A percentile compares a stretch with the other conserved stretches of the same genome.
These are phyloP conservation scores for Papilio polyxenes DNA, from an alignment of 1,140 invertebrate species.

Conservation along the genomic window DNA sequence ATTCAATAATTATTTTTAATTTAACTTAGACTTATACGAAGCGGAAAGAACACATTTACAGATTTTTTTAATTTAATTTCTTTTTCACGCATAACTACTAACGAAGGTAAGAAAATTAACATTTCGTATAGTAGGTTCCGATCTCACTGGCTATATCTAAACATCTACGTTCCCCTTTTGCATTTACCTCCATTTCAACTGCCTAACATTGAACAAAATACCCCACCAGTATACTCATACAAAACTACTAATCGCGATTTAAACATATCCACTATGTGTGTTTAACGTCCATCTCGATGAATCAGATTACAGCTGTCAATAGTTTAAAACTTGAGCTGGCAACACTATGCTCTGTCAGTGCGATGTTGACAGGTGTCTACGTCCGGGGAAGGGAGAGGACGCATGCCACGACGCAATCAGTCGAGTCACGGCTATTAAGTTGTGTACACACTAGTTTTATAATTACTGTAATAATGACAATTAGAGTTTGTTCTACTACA, in stretches of 20 bases:
- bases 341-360: conserved; percentile 56
- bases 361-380: conserved; percentile 70
- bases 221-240: too few species aligned
- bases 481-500: not conserved
- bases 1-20: too few species aligned
- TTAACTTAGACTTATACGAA: too few species aligned
- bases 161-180: too few species aligned
- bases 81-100: too few species aligned
- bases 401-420: conserved; percentile 55
- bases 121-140: too few species aligned
- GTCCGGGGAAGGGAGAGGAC: conserved; percentile 55
- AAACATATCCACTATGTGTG: conserved; percentile 2
- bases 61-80: too few species aligned
- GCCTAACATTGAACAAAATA: too few species aligned
- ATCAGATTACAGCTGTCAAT: conserved; percentile 21
- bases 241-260: not conserved
- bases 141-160: too few species aligned
- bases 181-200: too few species aligned
- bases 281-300: conserved; percentile 36
- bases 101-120: too few species aligned
- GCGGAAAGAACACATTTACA: too few species aligned
- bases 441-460: not conserved
- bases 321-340: conserved; percentile 36
- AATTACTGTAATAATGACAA: not conserved
- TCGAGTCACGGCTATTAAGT: conserved; percentile 53